These are phyloP conservation scores for Helogale parvula DNA, from an alignment of 2,113 vertebrate genomes.

Conservation along the genomic window DNA sequence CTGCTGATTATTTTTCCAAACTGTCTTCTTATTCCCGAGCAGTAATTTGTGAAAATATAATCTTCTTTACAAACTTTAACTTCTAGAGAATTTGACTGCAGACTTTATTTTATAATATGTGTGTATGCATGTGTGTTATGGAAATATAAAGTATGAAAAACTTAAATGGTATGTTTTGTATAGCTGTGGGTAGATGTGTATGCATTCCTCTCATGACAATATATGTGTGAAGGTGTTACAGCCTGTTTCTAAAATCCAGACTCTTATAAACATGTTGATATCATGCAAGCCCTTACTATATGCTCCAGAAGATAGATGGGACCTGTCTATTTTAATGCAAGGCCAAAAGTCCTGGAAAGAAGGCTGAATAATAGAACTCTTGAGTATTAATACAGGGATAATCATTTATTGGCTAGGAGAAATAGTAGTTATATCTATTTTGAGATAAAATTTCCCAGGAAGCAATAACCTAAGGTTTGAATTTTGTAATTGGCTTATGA, in stretches of 20 bases:
- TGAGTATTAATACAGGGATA: not conserved
- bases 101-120: not conserved
- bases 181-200: not conserved
- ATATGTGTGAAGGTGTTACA: not conserved
- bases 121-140: not conserved
- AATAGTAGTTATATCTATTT: slow-evolving; percentile 38
- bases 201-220: too few relatives aligned
- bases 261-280: not conserved
- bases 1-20: not conserved
- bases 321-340: not conserved
- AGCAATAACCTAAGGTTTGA: slow-evolving; percentile 1
- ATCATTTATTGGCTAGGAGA: slow-evolving; percentile 43
- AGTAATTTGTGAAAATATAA: not conserved
- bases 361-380: not conserved
- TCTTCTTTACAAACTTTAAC: not conserved
- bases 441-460: slow-evolving; percentile 58
- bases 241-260: not conserved
- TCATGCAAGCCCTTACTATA: not conserved
- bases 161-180: not conserved
- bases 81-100: not conserved
- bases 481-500: slow-evolving; percentile 65
- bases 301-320: not conserved
- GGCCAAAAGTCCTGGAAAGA: not conserved
- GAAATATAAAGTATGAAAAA: not conserved
- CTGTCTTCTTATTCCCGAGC: not conserved